Conservation (phyloP, 2,888 invertebrate genomes). For the Pristionchus mayeri region DNA sequence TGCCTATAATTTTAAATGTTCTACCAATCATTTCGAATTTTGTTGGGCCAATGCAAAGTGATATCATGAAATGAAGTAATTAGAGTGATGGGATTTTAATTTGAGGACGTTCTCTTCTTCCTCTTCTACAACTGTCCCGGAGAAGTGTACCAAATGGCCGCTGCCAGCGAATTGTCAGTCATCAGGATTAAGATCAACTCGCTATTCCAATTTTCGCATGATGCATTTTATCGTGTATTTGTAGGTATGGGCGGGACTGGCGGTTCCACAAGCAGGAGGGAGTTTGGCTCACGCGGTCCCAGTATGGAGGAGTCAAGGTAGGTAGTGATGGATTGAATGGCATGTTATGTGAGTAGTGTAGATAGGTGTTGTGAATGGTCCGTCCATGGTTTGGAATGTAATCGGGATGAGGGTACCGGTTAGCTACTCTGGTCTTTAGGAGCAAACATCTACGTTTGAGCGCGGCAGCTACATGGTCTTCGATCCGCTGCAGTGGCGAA, state of each 20-base stretch:
- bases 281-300: conserved; percentile 80
- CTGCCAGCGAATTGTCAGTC: conserved; percentile 82
- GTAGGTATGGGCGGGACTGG: conserved; percentile 97
- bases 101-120: conserved; percentile 92
- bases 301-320: conserved; percentile 67
- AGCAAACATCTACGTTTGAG: conserved; percentile 96
- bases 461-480: conserved; percentile 99
- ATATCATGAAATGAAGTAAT: neutral
- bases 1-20: too few relatives aligned
- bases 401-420: neutral
- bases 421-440: conserved; percentile 78
- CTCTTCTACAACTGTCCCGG: conserved; percentile 99
- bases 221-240: too few relatives aligned
- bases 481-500: conserved; percentile 98
- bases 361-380: neutral
- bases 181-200: too few relatives aligned
- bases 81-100: neutral
- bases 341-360: neutral
- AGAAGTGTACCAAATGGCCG: conserved; percentile 96
- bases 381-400: neutral
- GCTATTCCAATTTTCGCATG: neutral
- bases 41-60: too few relatives aligned
- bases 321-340: neutral
- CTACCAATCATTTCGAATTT: too few relatives aligned
- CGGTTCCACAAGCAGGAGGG: conserved; percentile 98